Evolutionary conservation across 2,113 vertebrate species (phyloP).

Genomic region (Balaeniceps rex): DNA sequence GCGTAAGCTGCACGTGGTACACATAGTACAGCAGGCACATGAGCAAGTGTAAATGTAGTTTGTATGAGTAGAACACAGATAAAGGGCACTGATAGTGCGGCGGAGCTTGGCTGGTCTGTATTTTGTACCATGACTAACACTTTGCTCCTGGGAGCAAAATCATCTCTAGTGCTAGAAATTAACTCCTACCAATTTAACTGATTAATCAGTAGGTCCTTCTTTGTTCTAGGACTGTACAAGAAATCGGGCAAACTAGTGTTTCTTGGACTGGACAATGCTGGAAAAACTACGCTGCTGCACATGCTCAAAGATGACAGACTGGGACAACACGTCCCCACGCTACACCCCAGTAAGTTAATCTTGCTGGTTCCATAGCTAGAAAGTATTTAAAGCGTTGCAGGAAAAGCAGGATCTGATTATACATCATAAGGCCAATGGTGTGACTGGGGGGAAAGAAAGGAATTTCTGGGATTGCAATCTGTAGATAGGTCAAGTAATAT

Average conservation of each 20-base stretch:
- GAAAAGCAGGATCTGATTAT: neutral
- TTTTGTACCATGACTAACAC: neutral
- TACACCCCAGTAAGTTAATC: constrained; percentile 94
- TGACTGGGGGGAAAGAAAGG: neutral
- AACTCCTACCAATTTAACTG: neutral
- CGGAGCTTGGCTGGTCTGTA: neutral
- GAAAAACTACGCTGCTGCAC: constrained; percentile 96
- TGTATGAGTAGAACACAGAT: neutral
- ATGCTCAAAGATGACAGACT: constrained; percentile 99
- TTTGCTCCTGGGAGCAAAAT: neutral
- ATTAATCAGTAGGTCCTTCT: neutral
- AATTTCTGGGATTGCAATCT: neutral
- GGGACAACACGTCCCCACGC: constrained; percentile 95
- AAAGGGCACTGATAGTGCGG: neutral
- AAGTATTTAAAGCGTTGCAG: neutral
- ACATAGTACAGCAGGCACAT: neutral
- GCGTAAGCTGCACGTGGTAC: neutral
- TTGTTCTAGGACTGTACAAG: constrained; percentile 91
- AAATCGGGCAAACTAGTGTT: constrained; percentile 98
- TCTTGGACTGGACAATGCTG: constrained; percentile 98
- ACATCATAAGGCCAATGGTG: rapidly evolving
- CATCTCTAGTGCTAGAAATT: neutral
- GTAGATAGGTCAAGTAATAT: neutral
- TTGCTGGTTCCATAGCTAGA: neutral
- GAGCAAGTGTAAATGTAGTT: neutral